phyloP scores from a whole-genome alignment of 1,140 invertebrate species.

The Leptinotarsa defecta region DNA sequence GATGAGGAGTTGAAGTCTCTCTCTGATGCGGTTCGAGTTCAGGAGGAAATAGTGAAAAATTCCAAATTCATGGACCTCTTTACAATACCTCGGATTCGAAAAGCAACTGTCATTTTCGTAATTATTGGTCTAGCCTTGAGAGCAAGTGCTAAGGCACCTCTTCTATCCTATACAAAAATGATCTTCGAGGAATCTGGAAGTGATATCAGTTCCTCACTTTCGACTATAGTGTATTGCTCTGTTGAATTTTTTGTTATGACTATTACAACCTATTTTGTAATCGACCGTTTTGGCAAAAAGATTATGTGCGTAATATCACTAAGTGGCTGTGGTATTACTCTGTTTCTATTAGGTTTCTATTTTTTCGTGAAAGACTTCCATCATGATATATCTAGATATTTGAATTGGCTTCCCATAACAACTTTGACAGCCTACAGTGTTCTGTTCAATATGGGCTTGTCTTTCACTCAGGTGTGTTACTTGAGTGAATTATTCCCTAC shows the following conservation, averaged over 20 bases:
- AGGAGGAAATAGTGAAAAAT: constrained; percentile 8
- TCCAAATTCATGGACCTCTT: constrained; percentile 6
- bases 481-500: constrained; percentile 20
- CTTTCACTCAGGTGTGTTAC: background rate
- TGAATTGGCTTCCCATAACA: constrained; percentile 16
- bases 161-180: constrained; percentile 54
- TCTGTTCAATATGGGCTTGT: constrained; percentile 5
- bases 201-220: constrained; percentile 3
- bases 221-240: constrained; percentile 10
- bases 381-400: constrained; percentile 42
- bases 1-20: constrained; percentile 66
- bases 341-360: background rate
- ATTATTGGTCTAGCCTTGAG: constrained; percentile 76
- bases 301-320: constrained; percentile 4
- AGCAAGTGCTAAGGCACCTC: constrained; percentile 75
- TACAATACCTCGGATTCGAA: constrained; percentile 16
- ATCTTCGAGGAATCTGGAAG: constrained; percentile 20
- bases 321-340: background rate
- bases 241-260: background rate
- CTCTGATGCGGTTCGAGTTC: constrained; percentile 58
- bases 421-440: background rate
- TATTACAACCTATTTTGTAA: constrained; percentile 13
- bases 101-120: constrained; percentile 42
- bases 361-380: constrained; percentile 39
- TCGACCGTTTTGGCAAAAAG: constrained; percentile 15